A percentile compares a stretch with the other conserved stretches of the same genome.
These are phyloP conservation scores for Apamea crenata DNA, from an alignment of 2,888 invertebrate genomes.

Conservation along the genomic window DNA sequence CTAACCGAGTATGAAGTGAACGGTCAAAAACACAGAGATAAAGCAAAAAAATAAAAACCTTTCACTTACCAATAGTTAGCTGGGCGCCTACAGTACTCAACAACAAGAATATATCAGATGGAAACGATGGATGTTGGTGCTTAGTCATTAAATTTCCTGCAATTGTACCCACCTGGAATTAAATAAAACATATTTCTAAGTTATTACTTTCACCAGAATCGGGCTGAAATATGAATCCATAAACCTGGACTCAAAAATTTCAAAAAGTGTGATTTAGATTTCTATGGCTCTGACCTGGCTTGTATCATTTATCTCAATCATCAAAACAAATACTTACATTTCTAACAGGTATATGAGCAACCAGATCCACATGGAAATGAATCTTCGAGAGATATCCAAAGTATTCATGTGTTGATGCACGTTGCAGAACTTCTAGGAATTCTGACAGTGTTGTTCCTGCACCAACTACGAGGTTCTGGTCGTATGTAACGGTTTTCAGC, in stretches of 20 bases:
- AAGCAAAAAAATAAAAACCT: neutral
- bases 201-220: too few species aligned
- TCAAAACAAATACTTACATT: constrained; percentile 89
- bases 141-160: constrained; percentile 94
- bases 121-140: constrained; percentile 91
- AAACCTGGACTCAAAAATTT: too few species aligned
- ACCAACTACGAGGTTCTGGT: constrained; percentile 88
- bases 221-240: neutral
- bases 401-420: constrained; percentile 74
- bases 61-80: constrained; percentile 75
- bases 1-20: neutral
- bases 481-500: constrained; percentile 83
- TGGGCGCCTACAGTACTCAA: constrained; percentile 80
- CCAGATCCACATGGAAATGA: constrained; percentile 91
- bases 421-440: constrained; percentile 85
- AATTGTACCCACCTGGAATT: constrained; percentile 91
- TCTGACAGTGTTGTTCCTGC: constrained; percentile 89
- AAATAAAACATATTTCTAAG: neutral
- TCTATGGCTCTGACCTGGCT: too few species aligned
- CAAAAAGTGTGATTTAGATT: neutral
- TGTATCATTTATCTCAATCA: neutral
- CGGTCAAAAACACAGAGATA: neutral
- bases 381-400: constrained; percentile 91
- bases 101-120: constrained; percentile 92
- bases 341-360: constrained; percentile 93